Base-by-base conservation (phyloP, 1,140 invertebrate species). In the Caligus rogercresseyi region DNA sequence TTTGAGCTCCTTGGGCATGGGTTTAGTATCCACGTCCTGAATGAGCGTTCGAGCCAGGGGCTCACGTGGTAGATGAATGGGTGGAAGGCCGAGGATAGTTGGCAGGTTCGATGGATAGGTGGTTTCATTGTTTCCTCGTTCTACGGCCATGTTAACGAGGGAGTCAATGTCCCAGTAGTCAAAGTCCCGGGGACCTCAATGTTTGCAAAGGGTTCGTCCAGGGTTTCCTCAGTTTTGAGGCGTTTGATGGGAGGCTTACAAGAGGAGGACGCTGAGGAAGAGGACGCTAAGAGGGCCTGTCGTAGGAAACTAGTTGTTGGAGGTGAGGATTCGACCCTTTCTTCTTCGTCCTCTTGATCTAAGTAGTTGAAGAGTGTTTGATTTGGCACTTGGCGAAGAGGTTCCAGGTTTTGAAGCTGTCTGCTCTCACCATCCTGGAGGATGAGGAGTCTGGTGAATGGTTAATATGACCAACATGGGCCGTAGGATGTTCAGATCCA, bases 31-130 rank as follows among this genome's bases (percentile, higher is more conserved):
- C 11, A n/a, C 15, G 15, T 20, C 23, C 14, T 31, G 54, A 31
- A 53, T 20, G 7, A 16, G 13, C 24, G 23, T 23, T 58, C 52
- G 15, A 64, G 43, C 3, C 20, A 52, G 52, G 15, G 43, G 54
- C 25, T 65, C 52, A 25, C 52, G 18, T 14, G 55, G 57, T 59
- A 67, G 52, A 18, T 15, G 43, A 15, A 56, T 21, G 15, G n/a
- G 20, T 15, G 24, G 54, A n/a, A 56, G 54, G 24, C 54, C 20
- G 1, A 25, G 16, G 24, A 56, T 21, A 21, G 20, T 25, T 43
- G 7, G 31, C 54, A 21, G 54, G 2, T 56, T 18, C 14, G 19
- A 23, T 25, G 19, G 54, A n/a, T 20, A 14, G 15, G 18, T n/a
- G 24, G 19, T n/a, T 2, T n/a, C 54, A 21, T 56, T 23, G 16